These are phyloP conservation scores for Hycleus cichorii DNA, from an alignment of 1,140 invertebrate species.

Conservation along the genomic window DNA sequence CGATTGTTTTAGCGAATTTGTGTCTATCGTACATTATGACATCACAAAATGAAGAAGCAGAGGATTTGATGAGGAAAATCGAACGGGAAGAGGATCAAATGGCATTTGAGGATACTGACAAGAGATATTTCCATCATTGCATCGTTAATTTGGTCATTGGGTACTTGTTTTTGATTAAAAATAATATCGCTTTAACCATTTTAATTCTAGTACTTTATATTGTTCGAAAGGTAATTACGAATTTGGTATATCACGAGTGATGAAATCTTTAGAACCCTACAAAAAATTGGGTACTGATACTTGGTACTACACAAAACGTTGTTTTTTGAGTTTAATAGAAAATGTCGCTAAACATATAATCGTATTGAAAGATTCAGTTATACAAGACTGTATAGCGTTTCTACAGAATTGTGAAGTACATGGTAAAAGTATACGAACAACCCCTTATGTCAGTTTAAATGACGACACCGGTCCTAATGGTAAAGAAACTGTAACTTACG, in stretches of 20 bases:
- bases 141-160: conserved; percentile 99
- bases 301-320: conserved; percentile 95
- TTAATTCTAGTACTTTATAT: conserved; percentile 70
- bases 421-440: conserved; percentile 76
- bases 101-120: conserved; percentile 87
- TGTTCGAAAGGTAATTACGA: conserved; percentile 99
- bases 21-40: conserved; percentile 99
- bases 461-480: conserved; percentile 65
- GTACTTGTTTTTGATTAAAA: conserved; percentile 35
- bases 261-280: conserved; percentile 93
- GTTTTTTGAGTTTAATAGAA: conserved; percentile 88
- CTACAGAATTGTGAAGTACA: conserved; percentile 86
- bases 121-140: conserved; percentile 94
- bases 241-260: conserved; percentile 97
- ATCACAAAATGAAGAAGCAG: conserved; percentile 97
- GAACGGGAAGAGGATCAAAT: conserved; percentile 96
- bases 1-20: conserved; percentile 94
- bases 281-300: conserved; percentile 94
- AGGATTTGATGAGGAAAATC: conserved; percentile 97
- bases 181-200: neutral
- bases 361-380: conserved; percentile 76
- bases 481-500: conserved; percentile 89
- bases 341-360: conserved; percentile 89
- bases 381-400: conserved; percentile 87
- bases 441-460: conserved; percentile 75